Evolutionary conservation across 2,888 invertebrate genomes (phyloP).

Genomic region (Nomada hirtipes): DNA sequence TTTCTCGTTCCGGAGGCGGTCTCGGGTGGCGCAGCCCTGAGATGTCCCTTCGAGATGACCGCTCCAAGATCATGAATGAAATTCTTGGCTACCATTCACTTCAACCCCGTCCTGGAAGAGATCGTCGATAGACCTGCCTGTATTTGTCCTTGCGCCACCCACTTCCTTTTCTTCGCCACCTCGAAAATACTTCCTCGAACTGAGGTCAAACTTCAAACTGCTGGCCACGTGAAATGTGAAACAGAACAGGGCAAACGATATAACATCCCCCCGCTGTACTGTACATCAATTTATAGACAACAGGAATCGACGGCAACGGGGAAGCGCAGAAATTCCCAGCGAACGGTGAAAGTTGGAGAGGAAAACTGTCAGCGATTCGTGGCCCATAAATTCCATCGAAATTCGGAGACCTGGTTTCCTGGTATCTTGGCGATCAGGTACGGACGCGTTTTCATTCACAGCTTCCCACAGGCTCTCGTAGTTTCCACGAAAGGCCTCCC

Average conservation of each 20-base stretch:
- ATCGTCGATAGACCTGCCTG: conserved; percentile 75
- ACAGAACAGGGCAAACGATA: background rate
- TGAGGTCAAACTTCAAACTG: background rate
- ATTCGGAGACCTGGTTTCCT: conserved; percentile 18
- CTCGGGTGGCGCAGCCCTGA: conserved; percentile 58
- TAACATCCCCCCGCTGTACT: background rate
- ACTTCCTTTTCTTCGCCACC: conserved; percentile 60
- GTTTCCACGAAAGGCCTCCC: conserved; percentile 69
- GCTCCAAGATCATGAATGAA: conserved; percentile 76
- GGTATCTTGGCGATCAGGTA: conserved; percentile 49
- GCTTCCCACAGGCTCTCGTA: conserved; percentile 74
- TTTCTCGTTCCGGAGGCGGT: conserved; percentile 66
- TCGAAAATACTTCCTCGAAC: conserved; percentile 50
- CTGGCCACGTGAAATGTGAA: background rate
- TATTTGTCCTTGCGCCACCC: conserved; percentile 75
- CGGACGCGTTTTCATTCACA: conserved; percentile 72
- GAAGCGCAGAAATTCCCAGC: background rate
- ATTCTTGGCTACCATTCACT: conserved; percentile 73
- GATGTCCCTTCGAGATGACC: conserved; percentile 76
- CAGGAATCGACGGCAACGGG: too few relatives aligned
- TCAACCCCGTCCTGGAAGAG: conserved; percentile 64
- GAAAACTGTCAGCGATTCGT: conserved; percentile 11
- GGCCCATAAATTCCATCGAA: conserved; percentile 21
- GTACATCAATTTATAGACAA: background rate
- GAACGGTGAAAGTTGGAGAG: background rate